Evolutionary conservation across 1,140 invertebrate species (phyloP).

Genomic region (Caenorhabditis brenneri): DNA sequence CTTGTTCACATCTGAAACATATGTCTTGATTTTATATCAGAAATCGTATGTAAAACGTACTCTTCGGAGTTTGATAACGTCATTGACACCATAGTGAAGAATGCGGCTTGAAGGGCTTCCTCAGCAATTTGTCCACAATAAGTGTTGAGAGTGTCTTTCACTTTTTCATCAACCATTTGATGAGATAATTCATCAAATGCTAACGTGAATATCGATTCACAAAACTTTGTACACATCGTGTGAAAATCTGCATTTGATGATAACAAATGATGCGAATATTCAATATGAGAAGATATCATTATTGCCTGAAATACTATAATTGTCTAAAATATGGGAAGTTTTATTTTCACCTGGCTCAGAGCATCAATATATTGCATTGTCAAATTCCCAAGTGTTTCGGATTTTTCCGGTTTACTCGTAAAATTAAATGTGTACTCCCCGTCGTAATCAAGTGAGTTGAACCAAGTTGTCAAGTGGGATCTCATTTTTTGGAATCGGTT

Average conservation of each 20-base stretch:
- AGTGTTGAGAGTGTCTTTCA: not conserved
- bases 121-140: not conserved
- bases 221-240: slow-evolving; percentile 1
- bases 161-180: not conserved
- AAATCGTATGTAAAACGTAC: not conserved
- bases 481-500: slow-evolving; percentile 15
- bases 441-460: slow-evolving; percentile 31
- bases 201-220: slow-evolving; percentile 7
- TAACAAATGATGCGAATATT: slow-evolving; percentile 28
- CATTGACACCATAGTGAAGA: slow-evolving; percentile 4
- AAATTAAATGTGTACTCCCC: not conserved
- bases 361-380: slow-evolving; percentile 37
- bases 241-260: not conserved
- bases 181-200: not conserved
- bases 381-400: not conserved
- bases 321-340: not conserved
- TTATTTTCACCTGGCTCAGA: not conserved
- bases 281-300: slow-evolving; percentile 39
- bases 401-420: slow-evolving; percentile 9
- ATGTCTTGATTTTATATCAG: no score
- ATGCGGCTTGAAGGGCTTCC: not conserved
- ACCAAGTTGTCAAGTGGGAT: slow-evolving; percentile 4
- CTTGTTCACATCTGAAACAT: not conserved
- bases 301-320: not conserved
- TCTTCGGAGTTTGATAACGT: not conserved